phyloP scores from a whole-genome alignment of 1,140 invertebrate species.

The Lasaia peninsularis region DNA sequence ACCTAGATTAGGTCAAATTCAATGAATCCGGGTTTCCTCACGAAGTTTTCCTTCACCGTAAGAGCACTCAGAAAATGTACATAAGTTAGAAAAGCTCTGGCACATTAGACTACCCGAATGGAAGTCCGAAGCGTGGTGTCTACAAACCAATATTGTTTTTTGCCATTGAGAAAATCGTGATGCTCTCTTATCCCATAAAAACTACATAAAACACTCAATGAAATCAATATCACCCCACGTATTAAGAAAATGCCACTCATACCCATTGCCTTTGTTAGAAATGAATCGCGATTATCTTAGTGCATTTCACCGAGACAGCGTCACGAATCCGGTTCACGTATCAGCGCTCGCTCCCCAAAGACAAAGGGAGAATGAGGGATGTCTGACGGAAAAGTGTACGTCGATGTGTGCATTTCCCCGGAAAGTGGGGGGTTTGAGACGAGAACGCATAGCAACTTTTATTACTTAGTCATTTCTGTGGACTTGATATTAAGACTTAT shows the following conservation, averaged over 20 bases:
- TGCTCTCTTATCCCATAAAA: too few relatives aligned
- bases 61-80: too few relatives aligned
- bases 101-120: too few relatives aligned
- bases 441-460: neutral
- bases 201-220: neutral
- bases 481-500: too few relatives aligned
- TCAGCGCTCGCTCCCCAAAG: constrained; percentile 19
- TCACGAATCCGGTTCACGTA: constrained; percentile 22
- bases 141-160: too few relatives aligned
- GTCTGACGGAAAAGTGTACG: constrained; percentile 21
- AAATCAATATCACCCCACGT: neutral
- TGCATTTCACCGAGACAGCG: constrained; percentile 20
- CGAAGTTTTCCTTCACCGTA: too few relatives aligned
- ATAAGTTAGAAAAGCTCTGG: too few relatives aligned
- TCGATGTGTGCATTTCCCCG: constrained; percentile 19
- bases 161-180: too few relatives aligned
- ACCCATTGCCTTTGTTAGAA: constrained; percentile 16
- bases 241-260: neutral
- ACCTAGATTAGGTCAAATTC: too few relatives aligned
- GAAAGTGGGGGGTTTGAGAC: constrained; percentile 1
- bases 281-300: constrained; percentile 10
- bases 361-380: constrained; percentile 18
- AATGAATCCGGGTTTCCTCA: too few relatives aligned
- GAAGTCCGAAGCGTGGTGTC: too few relatives aligned
- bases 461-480: neutral